Conservation (phyloP, 2,888 invertebrate genomes). For the Melangyna quadrimaculata region DNA sequence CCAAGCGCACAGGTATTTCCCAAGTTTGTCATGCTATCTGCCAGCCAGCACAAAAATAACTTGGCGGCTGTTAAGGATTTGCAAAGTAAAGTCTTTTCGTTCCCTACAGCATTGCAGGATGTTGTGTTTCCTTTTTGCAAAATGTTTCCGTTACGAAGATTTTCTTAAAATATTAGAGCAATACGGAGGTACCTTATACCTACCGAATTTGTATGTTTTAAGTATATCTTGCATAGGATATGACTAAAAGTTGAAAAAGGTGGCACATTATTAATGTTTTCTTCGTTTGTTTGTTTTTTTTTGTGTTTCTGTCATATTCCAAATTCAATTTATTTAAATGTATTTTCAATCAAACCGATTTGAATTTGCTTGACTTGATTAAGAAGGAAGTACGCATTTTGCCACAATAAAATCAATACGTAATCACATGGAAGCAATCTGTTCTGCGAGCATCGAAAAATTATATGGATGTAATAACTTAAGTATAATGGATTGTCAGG, state of each 20-base stretch:
- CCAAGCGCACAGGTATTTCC: constrained; percentile 34
- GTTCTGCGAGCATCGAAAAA: not conserved
- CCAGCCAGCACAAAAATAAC: not conserved
- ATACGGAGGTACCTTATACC: too few species aligned
- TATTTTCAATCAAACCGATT: constrained; percentile 21
- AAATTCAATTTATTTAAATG: constrained; percentile 9
- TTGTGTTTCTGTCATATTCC: too few species aligned
- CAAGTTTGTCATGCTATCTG: constrained; percentile 44
- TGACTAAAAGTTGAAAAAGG: not conserved
- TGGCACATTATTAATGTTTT: constrained; percentile 2
- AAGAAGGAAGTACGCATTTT: not conserved
- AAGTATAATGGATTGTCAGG: not conserved
- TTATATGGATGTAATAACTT: not conserved
- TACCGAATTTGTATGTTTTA: constrained; percentile 24
- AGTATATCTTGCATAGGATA: not conserved
- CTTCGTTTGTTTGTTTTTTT: not conserved
- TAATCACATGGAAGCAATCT: not conserved
- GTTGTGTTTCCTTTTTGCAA: constrained; percentile 57
- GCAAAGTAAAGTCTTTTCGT: constrained; percentile 13
- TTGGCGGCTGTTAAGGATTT: constrained; percentile 42
- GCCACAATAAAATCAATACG: not conserved
- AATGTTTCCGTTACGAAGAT: constrained; percentile 51
- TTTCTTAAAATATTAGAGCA: constrained; percentile 41
- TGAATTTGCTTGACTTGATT: not conserved
- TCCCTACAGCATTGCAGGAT: constrained; percentile 39